Base-by-base conservation (phyloP, 92 coral and sea anemone species). In the Ricordea florida region DNA sequence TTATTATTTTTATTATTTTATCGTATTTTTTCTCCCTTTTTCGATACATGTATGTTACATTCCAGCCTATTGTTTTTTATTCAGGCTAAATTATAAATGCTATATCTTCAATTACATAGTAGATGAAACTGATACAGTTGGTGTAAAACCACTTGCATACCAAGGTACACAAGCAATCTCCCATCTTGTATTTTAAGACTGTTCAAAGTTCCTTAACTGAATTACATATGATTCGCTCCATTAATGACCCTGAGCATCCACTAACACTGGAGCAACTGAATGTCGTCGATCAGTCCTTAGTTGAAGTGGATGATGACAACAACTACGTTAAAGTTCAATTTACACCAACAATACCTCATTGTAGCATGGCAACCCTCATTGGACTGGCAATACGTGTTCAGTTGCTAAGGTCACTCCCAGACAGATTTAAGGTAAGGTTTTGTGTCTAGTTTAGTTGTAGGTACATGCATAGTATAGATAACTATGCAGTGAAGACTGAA, bases 231-330 rank as follows among this genome's bases (percentile, higher is more conserved):
- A 93, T 94, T 58, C 92, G 98, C 57, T 85, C 87, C 31, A 94
- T 94, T 65, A 94, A 94, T 86, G 98, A 94, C 44, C 98, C 98
- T 7, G 98, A 94, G 45, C 98, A 94, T 47, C 98, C 98, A 5
- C 87, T 94, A 10, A 91, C 98, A 10, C 89, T 94, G 41, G 98
- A 94, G 52, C 97, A 94, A 63, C 76, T 94, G 33, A 94, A 92
- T 69, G 98, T 94, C 25, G 97, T 94, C 14, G 93, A 94, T 28
- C 92, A 89, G 53, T 68, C 97, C 3, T 62, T 94, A 60, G 93
- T 94, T 51, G 64, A 85, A 48, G 98, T 94, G 11, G 93, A 86
- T 51, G 97, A 94, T 71, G 92, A 92, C 42, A 85, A 83, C 22
- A 81, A 57, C 63, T 62, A 72, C n/a, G 89, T 96, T 36, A 87